phyloP scores from a whole-genome alignment of 2,113 vertebrate species.

The Brevimyrus niger region DNA sequence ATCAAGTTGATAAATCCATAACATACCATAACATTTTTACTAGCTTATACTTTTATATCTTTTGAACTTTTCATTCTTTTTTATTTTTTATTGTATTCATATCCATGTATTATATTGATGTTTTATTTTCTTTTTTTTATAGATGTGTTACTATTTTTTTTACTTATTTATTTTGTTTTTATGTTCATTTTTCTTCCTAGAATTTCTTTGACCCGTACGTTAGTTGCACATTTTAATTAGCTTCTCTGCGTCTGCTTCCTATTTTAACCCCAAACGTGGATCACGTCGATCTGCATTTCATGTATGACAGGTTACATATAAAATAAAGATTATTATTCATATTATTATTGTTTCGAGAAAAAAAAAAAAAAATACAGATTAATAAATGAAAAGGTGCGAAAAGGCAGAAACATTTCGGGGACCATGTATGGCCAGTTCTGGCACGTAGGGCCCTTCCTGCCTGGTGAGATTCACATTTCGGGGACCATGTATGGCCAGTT shows the following conservation, averaged over 20 bases:
- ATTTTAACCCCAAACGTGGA: not conserved
- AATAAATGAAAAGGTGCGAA: not conserved
- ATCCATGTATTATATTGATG: not conserved
- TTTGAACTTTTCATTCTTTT: not conserved
- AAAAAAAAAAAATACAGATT: not conserved
- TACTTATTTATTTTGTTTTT: not conserved
- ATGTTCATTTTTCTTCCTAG: not conserved
- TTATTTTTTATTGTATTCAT: not conserved
- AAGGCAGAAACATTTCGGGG: not conserved
- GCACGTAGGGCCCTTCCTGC: not conserved
- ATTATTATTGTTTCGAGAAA: not conserved
- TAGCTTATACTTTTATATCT: not conserved
- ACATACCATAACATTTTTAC: not conserved
- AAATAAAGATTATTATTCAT: not conserved
- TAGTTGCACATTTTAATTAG: not conserved
- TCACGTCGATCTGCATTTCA: not conserved
- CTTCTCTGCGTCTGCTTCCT: not conserved
- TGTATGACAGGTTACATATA: not conserved
- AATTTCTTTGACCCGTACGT: not conserved
- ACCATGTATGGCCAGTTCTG: not conserved
- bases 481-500: not conserved
- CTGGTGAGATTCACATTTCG: not conserved
- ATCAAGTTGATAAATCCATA: not conserved
- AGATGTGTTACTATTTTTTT: not conserved
- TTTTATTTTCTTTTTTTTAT: not conserved